Evolutionary conservation across 2,797 vertebrate genomes (phyloP), one percentile per base, ranked within the genome.

Genomic region (Arrhamphus sclerolepis): DNA sequence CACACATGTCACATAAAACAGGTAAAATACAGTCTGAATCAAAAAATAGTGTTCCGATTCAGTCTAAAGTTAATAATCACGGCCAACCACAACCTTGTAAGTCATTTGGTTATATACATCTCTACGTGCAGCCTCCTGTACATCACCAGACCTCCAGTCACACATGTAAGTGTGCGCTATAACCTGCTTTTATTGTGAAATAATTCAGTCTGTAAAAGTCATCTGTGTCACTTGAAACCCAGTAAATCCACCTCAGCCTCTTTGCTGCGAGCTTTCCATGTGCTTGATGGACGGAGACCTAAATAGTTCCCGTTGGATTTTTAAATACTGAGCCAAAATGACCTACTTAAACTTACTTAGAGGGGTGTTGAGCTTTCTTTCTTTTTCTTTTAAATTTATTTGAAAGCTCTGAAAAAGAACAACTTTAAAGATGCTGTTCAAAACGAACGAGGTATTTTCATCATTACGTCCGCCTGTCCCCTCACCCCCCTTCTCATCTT

Each of bases 201-300:
- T 75, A 13, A 65, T 81, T 82, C 48, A 5, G 58, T 66, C 76
- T 89, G 85, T 84, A 73, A 90, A 90, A 89, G 74, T 83, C 75
- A 89, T 90, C 77, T 81, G 48, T 81, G 75, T 81, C 78, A 75
- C 66, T 76, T 68, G 13, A 70, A 85, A 89, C 85, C 81, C 77
- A 56, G 71, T 54, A 62, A 79, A 74, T 57, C 49, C 51, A 79
- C 53, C 52, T 62, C 44, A 62, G 66, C 75, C 74, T 78, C 75
- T 26, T 21, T 76, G 42, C 77, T 82, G 84, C 83, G 81, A 82
- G 70, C 70, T 85, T 78, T 80, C 87, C 87, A 84, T 77, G 75
- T 80, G 85, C 65, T 75, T 62, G 74, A 90, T 73, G 62, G 77
- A 84, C 72, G 67, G 66, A 82, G 73, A 61, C 55, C 55, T 72